A percentile compares a stretch with the other conserved stretches of the same genome.
Conservation (phyloP, 2,888 invertebrate species). For the Pseudococcus longispinus region DNA sequence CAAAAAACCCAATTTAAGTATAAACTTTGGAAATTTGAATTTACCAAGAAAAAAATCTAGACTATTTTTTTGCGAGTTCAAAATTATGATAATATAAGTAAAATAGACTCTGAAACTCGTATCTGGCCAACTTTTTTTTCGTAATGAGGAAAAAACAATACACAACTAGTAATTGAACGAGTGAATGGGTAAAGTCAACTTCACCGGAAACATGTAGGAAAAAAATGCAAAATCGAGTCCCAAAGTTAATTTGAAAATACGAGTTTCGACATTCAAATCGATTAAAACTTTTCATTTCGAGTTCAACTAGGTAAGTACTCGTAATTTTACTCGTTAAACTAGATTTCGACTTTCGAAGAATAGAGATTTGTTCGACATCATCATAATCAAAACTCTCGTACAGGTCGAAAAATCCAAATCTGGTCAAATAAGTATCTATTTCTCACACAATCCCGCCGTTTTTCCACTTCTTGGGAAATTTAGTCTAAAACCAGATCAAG, state of each 20-base stretch:
- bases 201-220: not conserved
- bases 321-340: conserved; percentile 1
- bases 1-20: too few relatives aligned
- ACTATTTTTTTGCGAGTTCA: too few relatives aligned
- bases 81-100: not conserved
- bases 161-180: not conserved
- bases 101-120: not conserved
- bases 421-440: not conserved
- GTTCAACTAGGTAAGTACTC: not conserved
- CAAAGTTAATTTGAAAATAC: not conserved
- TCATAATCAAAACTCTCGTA: not conserved
- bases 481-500: not conserved
- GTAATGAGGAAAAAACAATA: not conserved
- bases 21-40: too few relatives aligned
- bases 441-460: not conserved
- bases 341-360: not conserved
- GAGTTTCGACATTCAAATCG: not conserved
- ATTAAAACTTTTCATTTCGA: not conserved
- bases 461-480: not conserved
- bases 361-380: not conserved
- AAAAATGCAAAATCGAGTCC: not conserved
- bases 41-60: too few relatives aligned
- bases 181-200: not conserved
- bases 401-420: not conserved
- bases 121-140: not conserved